A percentile compares a stretch with the other conserved stretches of the same genome.
These are phyloP conservation scores for Drosophila ambigua DNA, from an alignment of 1,140 invertebrate genomes.

Conservation along the genomic window DNA sequence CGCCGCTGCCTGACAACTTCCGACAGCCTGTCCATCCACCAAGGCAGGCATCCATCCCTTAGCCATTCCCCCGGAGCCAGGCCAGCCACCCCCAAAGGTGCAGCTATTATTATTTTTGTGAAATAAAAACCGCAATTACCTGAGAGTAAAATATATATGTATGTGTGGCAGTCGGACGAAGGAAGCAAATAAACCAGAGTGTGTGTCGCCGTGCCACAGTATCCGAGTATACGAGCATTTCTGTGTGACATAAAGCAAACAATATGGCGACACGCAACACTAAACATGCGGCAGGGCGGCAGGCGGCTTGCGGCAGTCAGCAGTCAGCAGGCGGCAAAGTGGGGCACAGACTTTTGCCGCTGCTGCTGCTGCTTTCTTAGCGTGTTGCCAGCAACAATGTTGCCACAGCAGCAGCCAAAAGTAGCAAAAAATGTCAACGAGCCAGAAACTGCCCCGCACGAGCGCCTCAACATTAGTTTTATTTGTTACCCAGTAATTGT, in stretches of 20 bases:
- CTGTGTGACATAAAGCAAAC: slow-evolving; percentile 77
- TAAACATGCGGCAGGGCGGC: slow-evolving; percentile 46
- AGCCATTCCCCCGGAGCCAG: slow-evolving; percentile 1
- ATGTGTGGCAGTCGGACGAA: slow-evolving; percentile 3
- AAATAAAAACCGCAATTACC: slow-evolving; percentile 82
- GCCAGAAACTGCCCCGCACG: slow-evolving; percentile 27
- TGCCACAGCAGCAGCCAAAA: slow-evolving; percentile 35
- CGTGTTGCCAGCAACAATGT: slow-evolving; percentile 61
- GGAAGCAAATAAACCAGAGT: slow-evolving; percentile 63
- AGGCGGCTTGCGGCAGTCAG: slow-evolving; percentile 18
- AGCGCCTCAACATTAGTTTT: slow-evolving; percentile 60
- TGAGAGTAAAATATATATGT: slow-evolving; percentile 71
- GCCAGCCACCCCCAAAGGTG: slow-evolving; percentile 35
- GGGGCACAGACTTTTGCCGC: slow-evolving; percentile 3
- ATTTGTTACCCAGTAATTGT: too few relatives aligned
- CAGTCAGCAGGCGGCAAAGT: slow-evolving; percentile 9
- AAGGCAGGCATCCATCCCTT: slow-evolving; percentile 28
- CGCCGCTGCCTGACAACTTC: slow-evolving; percentile 65
- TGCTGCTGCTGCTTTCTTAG: not conserved
- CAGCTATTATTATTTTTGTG: slow-evolving; percentile 75
- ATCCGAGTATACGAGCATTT: slow-evolving; percentile 23
- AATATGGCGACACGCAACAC: slow-evolving; percentile 81
- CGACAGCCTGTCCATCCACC: slow-evolving; percentile 48
- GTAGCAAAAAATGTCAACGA: slow-evolving; percentile 29
- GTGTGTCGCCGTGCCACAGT: slow-evolving; percentile 31